Conservation (phyloP, 2,113 vertebrate species). For the Arvicanthis niloticus region DNA sequence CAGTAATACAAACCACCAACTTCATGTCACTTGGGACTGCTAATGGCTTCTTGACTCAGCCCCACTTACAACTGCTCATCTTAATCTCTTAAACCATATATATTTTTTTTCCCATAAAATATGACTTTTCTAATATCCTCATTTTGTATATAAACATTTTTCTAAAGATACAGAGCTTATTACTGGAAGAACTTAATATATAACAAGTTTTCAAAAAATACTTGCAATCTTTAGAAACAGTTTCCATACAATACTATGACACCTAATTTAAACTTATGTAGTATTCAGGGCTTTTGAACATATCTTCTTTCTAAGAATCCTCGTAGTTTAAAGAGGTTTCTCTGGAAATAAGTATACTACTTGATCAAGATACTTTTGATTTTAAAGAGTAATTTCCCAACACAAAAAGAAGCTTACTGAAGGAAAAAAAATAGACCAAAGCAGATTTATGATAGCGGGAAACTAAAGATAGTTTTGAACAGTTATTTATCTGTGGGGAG, state of each 20-base stretch:
- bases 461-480: neutral
- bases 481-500: too few species aligned
- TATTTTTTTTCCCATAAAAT: neutral
- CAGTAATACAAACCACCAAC: neutral
- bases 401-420: neutral
- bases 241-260: neutral
- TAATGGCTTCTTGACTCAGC: neutral
- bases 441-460: neutral
- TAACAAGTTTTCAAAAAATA: neutral
- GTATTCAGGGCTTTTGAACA: neutral
- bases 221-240: neutral
- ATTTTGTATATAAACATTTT: neutral
- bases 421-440: neutral
- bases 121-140: neutral
- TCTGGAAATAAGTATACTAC: neutral
- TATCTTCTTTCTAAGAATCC: neutral
- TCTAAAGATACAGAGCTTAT: neutral
- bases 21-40: neutral
- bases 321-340: neutral
- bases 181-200: neutral
- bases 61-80: neutral
- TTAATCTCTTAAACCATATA: neutral
- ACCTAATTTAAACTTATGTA: neutral
- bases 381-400: slow-evolving; percentile 2
- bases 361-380: neutral